phyloP scores from a whole-genome alignment of 2,888 invertebrate genomes.

The Anarsia innoxiella region DNA sequence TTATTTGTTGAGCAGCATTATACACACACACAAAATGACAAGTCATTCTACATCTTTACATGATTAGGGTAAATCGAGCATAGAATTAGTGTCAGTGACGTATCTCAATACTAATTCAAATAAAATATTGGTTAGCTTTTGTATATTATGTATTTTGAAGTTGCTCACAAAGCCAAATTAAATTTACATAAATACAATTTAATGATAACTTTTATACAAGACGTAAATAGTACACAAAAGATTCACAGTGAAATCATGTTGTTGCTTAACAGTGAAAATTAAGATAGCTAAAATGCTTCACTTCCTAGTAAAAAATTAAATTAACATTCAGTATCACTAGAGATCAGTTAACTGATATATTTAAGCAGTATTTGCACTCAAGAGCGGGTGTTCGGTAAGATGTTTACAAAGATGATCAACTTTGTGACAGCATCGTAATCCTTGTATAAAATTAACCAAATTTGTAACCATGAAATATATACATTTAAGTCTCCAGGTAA shows the following conservation, averaged over 20 bases:
- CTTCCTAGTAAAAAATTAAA: constrained; percentile 43
- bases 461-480: constrained; percentile 71
- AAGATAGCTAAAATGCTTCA: constrained; percentile 48
- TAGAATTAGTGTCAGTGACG: no score
- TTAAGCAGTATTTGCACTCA: constrained; percentile 36
- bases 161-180: constrained; percentile 74
- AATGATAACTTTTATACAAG: constrained; percentile 71
- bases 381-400: constrained; percentile 36
- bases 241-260: constrained; percentile 56
- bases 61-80: no score
- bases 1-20: no score
- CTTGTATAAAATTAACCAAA: constrained; percentile 72
- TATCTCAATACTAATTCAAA: no score
- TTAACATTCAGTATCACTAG: constrained; percentile 55
- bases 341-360: constrained; percentile 59
- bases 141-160: constrained; percentile 74
- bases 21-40: no score
- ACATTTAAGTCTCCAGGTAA: constrained; percentile 64
- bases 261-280: constrained; percentile 43
- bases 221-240: constrained; percentile 65
- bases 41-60: no score
- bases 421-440: constrained; percentile 62
- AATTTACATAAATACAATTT: constrained; percentile 74
- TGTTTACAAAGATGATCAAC: constrained; percentile 54
- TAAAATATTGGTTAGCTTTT: constrained; percentile 69